Base-by-base conservation (phyloP, 30 jellyfish, hydroid and myxozoan genomes). In the Cassiopea xamachana region DNA sequence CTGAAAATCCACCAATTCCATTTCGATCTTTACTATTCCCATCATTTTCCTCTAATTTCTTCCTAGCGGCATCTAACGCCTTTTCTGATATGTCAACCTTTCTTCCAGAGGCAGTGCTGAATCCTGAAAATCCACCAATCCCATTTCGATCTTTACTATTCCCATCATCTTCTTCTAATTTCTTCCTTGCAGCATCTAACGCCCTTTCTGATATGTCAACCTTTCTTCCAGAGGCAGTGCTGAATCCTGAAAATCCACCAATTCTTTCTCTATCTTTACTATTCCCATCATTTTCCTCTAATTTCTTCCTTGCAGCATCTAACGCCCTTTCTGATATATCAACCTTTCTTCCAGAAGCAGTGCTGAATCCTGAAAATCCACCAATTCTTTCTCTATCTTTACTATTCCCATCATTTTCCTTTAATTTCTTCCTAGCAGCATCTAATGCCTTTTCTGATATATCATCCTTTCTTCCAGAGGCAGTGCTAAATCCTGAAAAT, bases 401-500 rank as follows among this genome's bases (percentile, higher is more conserved):
- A 8, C 15, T 81, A n/a, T 47, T 13, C 12, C 7, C 73, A 27
- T 77, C 92, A 62, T 6, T 60, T 8, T 70, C 14, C 48, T 77
- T 92, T 10, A 91, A 55, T 46, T 44, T 69, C 84, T 76, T 78
- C 88, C 74, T 84, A 43, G 97, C 97, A 18, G 93, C 92, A 43
- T 83, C 80, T 62, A 91, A 27, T 9, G 97, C 88, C 13, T 84
- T 86, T 8, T 84, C 89, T 0, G 97, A 77, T 77, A 91, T 68
- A n/a, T 78, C 64, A 7, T 78, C 92, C 58, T 78, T 77, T 86
- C 74, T 76, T 75, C 97, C 97, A 48, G 77, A 51, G 15, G 87
- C 97, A 46, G 94, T 91, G 60, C 84, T 72, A 70, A 91, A 91
- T 39, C 97, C 97, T n/a, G 46, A 48, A 50, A 84, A 85, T 17